Percentiles rank a stretch among this genome's conserved stretches.
These are phyloP conservation scores for Micromys minutus DNA, from an alignment of 2,113 vertebrate species.

Conservation along the genomic window DNA sequence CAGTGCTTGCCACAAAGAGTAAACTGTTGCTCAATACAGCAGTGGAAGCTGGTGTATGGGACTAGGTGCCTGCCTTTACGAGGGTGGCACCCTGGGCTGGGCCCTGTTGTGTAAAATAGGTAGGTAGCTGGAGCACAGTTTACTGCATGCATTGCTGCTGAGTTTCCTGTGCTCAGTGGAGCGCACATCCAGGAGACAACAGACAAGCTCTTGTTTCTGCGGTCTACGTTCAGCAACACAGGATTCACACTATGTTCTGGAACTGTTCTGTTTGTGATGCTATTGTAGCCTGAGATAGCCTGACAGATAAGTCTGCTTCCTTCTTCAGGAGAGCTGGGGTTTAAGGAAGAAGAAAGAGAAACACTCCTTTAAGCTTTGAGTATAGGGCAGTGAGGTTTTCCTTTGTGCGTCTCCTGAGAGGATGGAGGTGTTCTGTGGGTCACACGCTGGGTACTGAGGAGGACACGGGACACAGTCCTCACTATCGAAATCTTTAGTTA, in stretches of 20 bases:
- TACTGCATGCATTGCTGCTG: background rate
- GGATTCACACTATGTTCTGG: background rate
- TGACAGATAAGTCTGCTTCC: background rate
- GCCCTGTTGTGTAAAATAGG: background rate
- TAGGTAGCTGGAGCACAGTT: background rate
- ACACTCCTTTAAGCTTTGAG: no score
- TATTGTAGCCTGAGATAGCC: background rate
- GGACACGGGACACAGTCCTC: background rate
- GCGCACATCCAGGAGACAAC: conserved; percentile 25
- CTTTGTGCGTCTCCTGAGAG: background rate
- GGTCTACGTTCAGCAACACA: background rate
- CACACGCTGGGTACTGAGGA: background rate
- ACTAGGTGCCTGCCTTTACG: background rate
- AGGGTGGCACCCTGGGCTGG: background rate
- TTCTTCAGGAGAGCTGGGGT: background rate
- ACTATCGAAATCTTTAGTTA: background rate
- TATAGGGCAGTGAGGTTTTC: background rate
- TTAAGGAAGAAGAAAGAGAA: background rate
- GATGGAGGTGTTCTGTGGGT: background rate
- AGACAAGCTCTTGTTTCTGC: conserved; percentile 47
- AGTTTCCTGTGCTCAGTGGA: conserved; percentile 15
- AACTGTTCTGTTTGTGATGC: conserved; percentile 19
- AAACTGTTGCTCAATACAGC: conserved; percentile 61
- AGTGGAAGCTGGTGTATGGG: background rate
- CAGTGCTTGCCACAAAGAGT: conserved; percentile 54